Evolutionary conservation across 2,797 vertebrate species (phyloP).

Genomic region (Ammospiza maritima): DNA sequence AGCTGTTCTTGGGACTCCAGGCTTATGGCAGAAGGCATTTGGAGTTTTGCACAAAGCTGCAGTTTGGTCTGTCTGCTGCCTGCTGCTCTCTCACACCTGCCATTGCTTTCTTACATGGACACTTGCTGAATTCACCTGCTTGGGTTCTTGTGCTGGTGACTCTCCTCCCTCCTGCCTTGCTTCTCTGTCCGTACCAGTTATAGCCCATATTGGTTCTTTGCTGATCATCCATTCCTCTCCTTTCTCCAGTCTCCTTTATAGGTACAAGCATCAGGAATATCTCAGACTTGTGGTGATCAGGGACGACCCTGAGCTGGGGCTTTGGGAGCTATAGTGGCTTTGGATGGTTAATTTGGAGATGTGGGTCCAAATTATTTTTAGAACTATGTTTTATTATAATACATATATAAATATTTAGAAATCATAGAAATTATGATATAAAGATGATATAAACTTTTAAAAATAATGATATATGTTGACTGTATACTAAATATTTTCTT

Average conservation of each 20-base stretch:
- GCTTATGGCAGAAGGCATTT: neutral
- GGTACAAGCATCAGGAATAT: neutral
- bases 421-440: neutral
- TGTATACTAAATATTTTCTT: neutral
- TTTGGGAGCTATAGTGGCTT: neutral
- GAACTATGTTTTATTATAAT: neutral
- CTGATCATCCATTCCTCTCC: neutral
- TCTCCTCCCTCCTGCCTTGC: neutral
- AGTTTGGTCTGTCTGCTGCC: neutral
- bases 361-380: neutral
- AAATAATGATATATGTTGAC: neutral
- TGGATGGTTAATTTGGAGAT: neutral
- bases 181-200: neutral
- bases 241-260: neutral
- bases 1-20: neutral
- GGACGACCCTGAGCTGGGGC: neutral
- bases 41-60: neutral
- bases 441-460: neutral
- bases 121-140: neutral
- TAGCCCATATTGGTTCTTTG: neutral
- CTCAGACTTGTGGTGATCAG: neutral
- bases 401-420: neutral
- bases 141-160: neutral
- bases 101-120: accelerated
- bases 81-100: neutral